Base-by-base conservation (phyloP, 1,140 invertebrate genomes). In the Hormaphis cornu region DNA sequence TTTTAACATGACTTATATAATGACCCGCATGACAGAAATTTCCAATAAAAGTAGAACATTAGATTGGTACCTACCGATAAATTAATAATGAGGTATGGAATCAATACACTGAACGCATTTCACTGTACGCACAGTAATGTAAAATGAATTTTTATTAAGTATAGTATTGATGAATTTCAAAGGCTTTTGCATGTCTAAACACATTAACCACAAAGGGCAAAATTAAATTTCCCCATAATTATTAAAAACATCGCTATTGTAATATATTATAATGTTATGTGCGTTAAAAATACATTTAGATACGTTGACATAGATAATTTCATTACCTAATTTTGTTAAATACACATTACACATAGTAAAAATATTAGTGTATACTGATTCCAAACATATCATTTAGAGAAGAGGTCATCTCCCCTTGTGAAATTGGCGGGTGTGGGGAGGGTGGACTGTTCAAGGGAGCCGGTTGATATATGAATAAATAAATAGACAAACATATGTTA, bases 41-140 rank as follows among this genome's bases (percentile, higher is more conserved):
- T 26, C 35, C 16, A 59, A 59, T 42, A 54, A 9, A 35, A 54
- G 10, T 54, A 20, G 28, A 18, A 3, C 4, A 44, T 18, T n/a
- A n/a, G n/a, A n/a, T n/a, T n/a, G n/a, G n/a, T 40, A 14, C 22
- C 18, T 52, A 52, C 40, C 6, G 42, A 42, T 59, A 42, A 40
- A 59, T 59, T 26, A 59, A 59, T 59, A 59, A 59, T 59, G 42
- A 59, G 56, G 8, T 18, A 37, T 44, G 14, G 42, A 44, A 59
- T 59, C 56, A 40, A 59, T 59, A 59, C 20, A 33, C 9, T 20
- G 18, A 54, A 54, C 56, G 26, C 30, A 59, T 26, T 59, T 54
- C 18, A 22, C 28, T 33, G 35, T 42, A 24, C 14, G 37, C 16
- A 28, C 35, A 35, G n/a, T 26, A 59, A 59, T 14, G 16, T 6